These are phyloP conservation scores for Heteromormyrus szaboi DNA, from an alignment of 2,797 vertebrate species.

Conservation along the genomic window DNA sequence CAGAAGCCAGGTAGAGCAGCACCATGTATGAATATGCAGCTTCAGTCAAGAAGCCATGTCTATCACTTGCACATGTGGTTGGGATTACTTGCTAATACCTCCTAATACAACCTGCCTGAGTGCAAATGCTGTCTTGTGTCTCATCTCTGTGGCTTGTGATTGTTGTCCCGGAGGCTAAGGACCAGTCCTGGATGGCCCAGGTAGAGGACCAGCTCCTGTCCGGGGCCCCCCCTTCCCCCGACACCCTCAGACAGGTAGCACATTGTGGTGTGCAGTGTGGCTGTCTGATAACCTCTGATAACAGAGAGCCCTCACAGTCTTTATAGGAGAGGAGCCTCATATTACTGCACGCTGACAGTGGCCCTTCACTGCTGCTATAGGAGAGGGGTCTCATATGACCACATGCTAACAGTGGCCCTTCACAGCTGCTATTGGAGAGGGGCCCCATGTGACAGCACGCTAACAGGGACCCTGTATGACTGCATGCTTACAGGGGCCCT, in stretches of 20 bases:
- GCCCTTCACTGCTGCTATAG: background rate
- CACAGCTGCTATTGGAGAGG: background rate
- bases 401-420: background rate
- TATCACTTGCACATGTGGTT: background rate
- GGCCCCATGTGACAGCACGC: background rate
- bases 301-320: background rate
- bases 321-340: background rate
- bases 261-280: slow-evolving; percentile 1
- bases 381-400: background rate
- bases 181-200: slow-evolving; percentile 61
- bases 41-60: background rate
- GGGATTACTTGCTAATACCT: background rate
- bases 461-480: background rate
- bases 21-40: background rate
- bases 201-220: slow-evolving; percentile 69
- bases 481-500: background rate
- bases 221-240: slow-evolving; percentile 62
- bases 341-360: background rate
- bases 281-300: background rate
- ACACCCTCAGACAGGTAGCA: slow-evolving; percentile 71
- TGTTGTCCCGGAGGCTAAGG: slow-evolving; percentile 50
- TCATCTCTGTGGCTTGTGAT: background rate
- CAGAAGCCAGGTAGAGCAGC: background rate
- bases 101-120: background rate
- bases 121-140: slow-evolving; percentile 2